Evolutionary conservation across 2,113 vertebrate genomes (phyloP).

Genomic region (Callopanchax toddi): DNA sequence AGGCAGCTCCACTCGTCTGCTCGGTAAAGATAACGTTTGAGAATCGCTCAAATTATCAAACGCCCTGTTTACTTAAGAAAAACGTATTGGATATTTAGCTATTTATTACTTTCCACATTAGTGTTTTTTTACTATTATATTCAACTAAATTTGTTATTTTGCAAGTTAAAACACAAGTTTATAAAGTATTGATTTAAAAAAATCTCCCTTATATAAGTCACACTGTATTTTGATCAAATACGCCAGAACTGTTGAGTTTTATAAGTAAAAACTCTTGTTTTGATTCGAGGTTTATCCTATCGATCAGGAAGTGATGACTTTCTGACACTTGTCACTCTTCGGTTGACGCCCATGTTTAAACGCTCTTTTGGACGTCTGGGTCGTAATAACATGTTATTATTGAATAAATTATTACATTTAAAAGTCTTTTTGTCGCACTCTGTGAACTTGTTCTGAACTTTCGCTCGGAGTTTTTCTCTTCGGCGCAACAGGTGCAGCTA

Average conservation of each 20-base stretch:
- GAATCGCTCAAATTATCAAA: neutral
- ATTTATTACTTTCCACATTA: too few species aligned
- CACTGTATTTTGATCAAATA: too few species aligned
- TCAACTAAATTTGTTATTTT: too few species aligned
- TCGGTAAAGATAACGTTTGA: neutral
- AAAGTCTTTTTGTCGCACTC: neutral
- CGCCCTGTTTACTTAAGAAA: neutral
- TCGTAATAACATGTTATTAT: neutral
- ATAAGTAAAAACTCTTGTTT: neutral
- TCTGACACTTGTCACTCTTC: neutral
- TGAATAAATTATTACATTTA: neutral
- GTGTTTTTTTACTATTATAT: too few species aligned
- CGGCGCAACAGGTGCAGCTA: conserved; percentile 54
- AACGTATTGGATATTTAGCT: too few species aligned
- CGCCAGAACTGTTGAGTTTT: too few species aligned
- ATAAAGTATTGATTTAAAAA: too few species aligned
- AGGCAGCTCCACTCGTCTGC: neutral
- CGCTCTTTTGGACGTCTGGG: too few species aligned
- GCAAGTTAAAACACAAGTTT: too few species aligned
- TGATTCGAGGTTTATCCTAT: neutral
- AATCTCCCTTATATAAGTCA: too few species aligned
- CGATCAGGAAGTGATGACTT: conserved; percentile 26
- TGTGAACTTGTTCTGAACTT: neutral
- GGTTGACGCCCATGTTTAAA: neutral
- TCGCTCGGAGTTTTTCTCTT: neutral